Base-by-base conservation (phyloP, 2,113 vertebrate genomes). In the Pterocles gutturalis region DNA sequence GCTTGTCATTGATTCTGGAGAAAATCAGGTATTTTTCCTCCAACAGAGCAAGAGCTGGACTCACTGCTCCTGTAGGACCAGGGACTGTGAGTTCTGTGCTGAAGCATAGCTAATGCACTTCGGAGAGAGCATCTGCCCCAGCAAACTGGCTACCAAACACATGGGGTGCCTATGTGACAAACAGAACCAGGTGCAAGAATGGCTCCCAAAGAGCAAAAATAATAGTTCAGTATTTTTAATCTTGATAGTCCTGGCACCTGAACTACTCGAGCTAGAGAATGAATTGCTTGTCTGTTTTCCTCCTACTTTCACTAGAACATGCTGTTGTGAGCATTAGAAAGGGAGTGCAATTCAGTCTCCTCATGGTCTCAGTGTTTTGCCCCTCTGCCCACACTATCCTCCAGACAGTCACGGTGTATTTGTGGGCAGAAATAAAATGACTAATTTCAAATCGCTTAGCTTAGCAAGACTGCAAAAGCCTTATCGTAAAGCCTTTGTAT, bases 61-160 rank as follows among this genome's bases (percentile, higher is more conserved):
- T 78, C 21, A 5, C 10, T 18, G 62, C 38, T 84, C 46, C 24
- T 83, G 26, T 21, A 14, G 21, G 26, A 87, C 10, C 51, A 29
- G 0, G 3, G 38, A 28, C 3, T 34, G 8, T 0, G 6, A 38
- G 19, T 41, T 57, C 49, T 54, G 34, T 16, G 28, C 36, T 71
- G 75, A 48, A 84, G 57, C 48, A 57, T 1, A 78, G 53, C 34
- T 60, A 72, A 75, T 14, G 11, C 8, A 26, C 38, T 28, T 49
- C 17, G 48, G 36, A 82, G 36, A 82, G 49, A 61, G 10, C 79
- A 75, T 16, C 62, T 46, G 41, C 21, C 26, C 70, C 58, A 88
- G 49, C 79, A 58, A n/a, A 83, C 26, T 7, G 48, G 17, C 29
- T 69, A 38, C 55, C 65, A 65, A 85, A 60, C 67, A 58, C 34